Base-by-base conservation (phyloP, 1,140 invertebrate genomes). In the Drosophila elegans region DNA sequence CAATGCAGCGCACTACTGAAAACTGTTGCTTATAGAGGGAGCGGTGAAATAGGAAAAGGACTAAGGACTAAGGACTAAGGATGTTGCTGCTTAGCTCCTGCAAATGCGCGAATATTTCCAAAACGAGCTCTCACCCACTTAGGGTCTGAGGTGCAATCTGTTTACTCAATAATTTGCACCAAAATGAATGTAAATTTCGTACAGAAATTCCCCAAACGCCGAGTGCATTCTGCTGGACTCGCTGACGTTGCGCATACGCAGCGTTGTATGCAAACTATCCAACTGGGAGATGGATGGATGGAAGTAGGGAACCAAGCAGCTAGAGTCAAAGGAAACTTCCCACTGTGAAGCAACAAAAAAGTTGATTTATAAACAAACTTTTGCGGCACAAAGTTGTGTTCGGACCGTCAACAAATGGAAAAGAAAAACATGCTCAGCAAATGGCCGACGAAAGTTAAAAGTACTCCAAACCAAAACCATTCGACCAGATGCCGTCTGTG, bases 281-380 rank as follows among this genome's bases (percentile, higher is more conserved):
- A 46, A 74, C 45, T 41, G 27, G 64, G 59, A 73, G 72, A 76
- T 69, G 63, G 16, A 66, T 49, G 44, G 34, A 38, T 59, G 36
- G 10, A 25, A 16, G 4, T 21, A 13, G 6, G 25, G 25, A 21
- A 29, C 49, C 32, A 52, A 52, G 21, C 25, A 49, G 38, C 10
- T 10, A 29, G 59, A 57, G 36, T 71, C 67, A 71, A 71, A 71
- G 67, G 71, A 71, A 71, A 57, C 21, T 71, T 32, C 36, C 49
- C 36, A 3, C 16, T 39, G 16, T 1, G 29, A 38, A 38, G 46
- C 49, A 55, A 55, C 63, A 59, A 73, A 85, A 85, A 80, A 86
- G 78, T 77, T 85, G 81, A 86, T 85, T 85, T 86, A 86, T 86
- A 85, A 85, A 86, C 78, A 86, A 85, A 85, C 81, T 85, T 85